These are phyloP conservation scores for Eilema depressum DNA, from an alignment of 2,888 invertebrate species.

Conservation along the genomic window DNA sequence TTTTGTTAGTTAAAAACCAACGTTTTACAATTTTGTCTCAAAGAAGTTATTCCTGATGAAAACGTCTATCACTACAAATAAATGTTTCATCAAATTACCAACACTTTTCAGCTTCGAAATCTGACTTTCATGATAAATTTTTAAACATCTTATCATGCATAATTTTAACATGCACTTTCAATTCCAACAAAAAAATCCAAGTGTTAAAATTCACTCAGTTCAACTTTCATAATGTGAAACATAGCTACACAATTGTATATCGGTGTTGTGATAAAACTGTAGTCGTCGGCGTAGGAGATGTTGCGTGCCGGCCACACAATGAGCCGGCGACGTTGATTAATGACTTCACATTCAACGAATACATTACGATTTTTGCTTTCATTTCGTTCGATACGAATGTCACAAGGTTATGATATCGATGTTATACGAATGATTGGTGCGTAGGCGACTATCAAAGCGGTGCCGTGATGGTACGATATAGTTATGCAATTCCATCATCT, in stretches of 20 bases:
- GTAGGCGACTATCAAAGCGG: slow-evolving; percentile 50
- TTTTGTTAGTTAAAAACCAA: not conserved
- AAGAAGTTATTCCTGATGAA: not conserved
- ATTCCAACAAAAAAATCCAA: slow-evolving; percentile 12
- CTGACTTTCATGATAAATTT: not conserved
- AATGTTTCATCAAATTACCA: not conserved
- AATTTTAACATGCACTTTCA: not conserved
- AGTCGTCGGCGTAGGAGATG: slow-evolving; percentile 68
- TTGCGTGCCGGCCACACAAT: slow-evolving; percentile 86
- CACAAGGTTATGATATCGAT: slow-evolving; percentile 86
- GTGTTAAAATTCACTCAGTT: slow-evolving; percentile 29
- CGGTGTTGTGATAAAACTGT: slow-evolving; percentile 72
- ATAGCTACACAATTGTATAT: slow-evolving; percentile 63
- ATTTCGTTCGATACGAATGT: slow-evolving; percentile 84
- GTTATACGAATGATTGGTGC: slow-evolving; percentile 62
- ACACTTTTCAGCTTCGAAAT: not conserved
- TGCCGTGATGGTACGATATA: slow-evolving; percentile 30
- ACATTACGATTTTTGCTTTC: slow-evolving; percentile 87
- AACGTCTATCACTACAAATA: too few relatives aligned
- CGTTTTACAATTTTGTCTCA: not conserved
- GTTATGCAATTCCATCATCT: slow-evolving; percentile 37
- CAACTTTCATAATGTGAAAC: slow-evolving; percentile 56
- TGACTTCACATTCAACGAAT: slow-evolving; percentile 84
- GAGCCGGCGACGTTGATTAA: slow-evolving; percentile 84
- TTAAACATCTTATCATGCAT: not conserved